Evolutionary conservation across 2,888 invertebrate species (phyloP), one percentile per base, ranked within the genome.

Genomic region (Agrotis exclamationis): DNA sequence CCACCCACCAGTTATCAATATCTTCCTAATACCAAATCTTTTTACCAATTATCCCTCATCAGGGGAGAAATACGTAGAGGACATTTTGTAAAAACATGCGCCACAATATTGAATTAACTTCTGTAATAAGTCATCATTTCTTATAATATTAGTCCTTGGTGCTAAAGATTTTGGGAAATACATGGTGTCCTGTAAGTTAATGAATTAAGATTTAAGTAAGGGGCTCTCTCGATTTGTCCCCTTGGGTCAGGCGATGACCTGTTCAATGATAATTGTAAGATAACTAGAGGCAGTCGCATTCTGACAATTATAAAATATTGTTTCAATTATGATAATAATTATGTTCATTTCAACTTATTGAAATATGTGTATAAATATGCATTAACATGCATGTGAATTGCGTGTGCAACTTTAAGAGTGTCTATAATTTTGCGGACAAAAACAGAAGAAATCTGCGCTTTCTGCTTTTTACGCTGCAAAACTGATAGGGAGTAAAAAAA

Each of bases 241-340:
- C 45, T 63, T 45, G 74, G 83, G 83, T 83, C 76, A 82, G 53
- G 58, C 71, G 66, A 73, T 79, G 76, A 79, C 80, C 80, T 85
- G 73, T 58, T 73, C 65, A 63, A 20, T 54, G 74, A 79, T 83
- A 82, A 67, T 65, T 53, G 6, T 20, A 44, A 57, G 76, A 70
- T 75, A 73, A 70, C 51, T 44, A 39, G 53, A 57, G 33, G 59
- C 53, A 63, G 54, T 64, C 44, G 28, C 47, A 28, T 33, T 39
- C n/a, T 50, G 44, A 53, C 28, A 59, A 18, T 44, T 47, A 22
- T 44, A 22, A 51, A 24, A 57, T 47, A 5, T 58, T 24, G 24
- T 22, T 24, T 24, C 24, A 24, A 24, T 24, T 24, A 24, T 16
- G 48, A 53, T 48, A n/a, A n/a, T n/a, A n/a, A n/a, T n/a, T n/a